Conservation (phyloP, 2,888 invertebrate species). For the Auanema sp. region DNA sequence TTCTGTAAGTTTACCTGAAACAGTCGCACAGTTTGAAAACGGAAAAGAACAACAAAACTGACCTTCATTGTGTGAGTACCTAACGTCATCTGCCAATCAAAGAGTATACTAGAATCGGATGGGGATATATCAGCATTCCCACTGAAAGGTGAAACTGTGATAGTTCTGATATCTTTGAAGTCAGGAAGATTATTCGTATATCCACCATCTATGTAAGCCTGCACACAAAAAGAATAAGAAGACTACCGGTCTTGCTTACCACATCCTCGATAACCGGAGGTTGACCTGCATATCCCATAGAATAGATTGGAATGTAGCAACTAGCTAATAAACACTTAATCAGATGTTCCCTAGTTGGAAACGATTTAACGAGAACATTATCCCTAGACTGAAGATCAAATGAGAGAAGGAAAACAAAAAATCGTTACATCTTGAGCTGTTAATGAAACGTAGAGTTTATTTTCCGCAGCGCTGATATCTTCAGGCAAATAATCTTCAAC, state of each 20-base stretch:
- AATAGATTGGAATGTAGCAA: slow-evolving; percentile 89
- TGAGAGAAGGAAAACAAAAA: background rate
- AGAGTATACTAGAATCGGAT: slow-evolving; percentile 36
- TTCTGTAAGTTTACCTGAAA: slow-evolving; percentile 64
- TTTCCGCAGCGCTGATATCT: slow-evolving; percentile 39
- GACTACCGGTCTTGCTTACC: slow-evolving; percentile 58
- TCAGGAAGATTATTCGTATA: slow-evolving; percentile 91
- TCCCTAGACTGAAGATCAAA: slow-evolving; percentile 36
- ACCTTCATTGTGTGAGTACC: slow-evolving; percentile 60
- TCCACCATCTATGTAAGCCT: slow-evolving; percentile 87
- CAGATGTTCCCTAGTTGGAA: slow-evolving; percentile 44
- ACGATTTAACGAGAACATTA: slow-evolving; percentile 49
- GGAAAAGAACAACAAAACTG: background rate
- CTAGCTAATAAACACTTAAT: slow-evolving; percentile 69
- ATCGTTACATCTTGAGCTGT: slow-evolving; percentile 39
- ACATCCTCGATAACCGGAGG: slow-evolving; percentile 75
- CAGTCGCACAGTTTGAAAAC: background rate
- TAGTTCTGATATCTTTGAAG: slow-evolving; percentile 82
- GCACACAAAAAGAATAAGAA: slow-evolving; percentile 24
- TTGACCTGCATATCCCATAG: slow-evolving; percentile 74
- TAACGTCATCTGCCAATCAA: slow-evolving; percentile 57
- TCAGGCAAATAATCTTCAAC: slow-evolving; percentile 47
- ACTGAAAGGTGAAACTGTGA: slow-evolving; percentile 87
- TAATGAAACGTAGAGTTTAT: slow-evolving; percentile 47
- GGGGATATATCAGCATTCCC: slow-evolving; percentile 52